Evolutionary conservation across 2,797 vertebrate genomes (phyloP).

Genomic region (Ficedula albicollis): DNA sequence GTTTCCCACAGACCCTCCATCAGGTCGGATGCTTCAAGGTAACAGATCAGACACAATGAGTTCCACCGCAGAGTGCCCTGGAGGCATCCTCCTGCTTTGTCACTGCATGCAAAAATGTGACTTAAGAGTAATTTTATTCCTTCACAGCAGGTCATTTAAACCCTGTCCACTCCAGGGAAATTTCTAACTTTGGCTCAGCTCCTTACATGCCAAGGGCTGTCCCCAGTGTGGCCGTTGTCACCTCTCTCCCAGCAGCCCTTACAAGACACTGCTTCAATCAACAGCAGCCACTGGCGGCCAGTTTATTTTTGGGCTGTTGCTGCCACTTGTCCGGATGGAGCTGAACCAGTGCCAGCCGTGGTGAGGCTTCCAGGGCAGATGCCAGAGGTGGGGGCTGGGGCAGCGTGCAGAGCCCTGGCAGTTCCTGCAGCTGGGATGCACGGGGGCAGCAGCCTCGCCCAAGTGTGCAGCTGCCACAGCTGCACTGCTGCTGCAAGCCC

Average conservation of each 20-base stretch:
- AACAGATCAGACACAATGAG: background rate
- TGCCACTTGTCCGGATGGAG: background rate
- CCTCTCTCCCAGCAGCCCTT: background rate
- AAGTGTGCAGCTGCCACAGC: background rate
- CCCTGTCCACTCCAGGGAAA: background rate
- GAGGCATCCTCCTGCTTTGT: background rate
- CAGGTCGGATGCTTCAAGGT: conserved; percentile 1
- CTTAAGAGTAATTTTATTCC: background rate
- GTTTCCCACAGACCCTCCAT: background rate
- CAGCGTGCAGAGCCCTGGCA: background rate
- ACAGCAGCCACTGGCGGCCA: background rate
- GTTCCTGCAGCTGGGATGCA: background rate
- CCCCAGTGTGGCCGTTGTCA: background rate
- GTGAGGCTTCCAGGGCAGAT: background rate
- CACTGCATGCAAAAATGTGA: background rate
- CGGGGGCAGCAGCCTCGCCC: background rate
- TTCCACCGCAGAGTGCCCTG: background rate
- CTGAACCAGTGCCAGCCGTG: background rate
- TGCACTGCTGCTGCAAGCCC: background rate
- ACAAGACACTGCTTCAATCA: background rate
- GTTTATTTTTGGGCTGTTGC: background rate
- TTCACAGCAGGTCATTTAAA: background rate
- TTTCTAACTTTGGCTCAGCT: background rate
- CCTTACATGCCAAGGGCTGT: background rate
- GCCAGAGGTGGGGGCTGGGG: background rate